Evolutionary conservation across 2,888 invertebrate species (phyloP), one percentile per base, ranked within the genome.

Genomic region (Cheilosia impressa): DNA sequence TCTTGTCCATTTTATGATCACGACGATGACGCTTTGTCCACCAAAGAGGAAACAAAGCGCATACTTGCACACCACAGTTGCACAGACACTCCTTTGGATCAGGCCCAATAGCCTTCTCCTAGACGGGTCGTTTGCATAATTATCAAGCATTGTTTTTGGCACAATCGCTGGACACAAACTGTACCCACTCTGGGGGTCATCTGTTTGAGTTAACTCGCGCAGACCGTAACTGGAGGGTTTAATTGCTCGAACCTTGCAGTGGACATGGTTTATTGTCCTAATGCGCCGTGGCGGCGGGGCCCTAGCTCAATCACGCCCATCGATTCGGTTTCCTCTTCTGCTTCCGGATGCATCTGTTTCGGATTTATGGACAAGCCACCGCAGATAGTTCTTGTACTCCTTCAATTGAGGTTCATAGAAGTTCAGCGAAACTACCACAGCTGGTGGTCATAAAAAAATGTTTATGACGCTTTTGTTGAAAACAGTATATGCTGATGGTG

Each of bases 61-160:
- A 22, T 17, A 62, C 58, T 31, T 13, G 45, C n/a, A 55, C 10
- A 4, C 13, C 4, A 65, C 38, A 65, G 52, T 27, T 27, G 27
- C 31, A 31, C 31, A 31, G 31, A 9, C 2, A 9, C 31, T 41
- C 72, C 60, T 62, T 78, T 83, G 78, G 82, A 50, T 47, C 43
- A 62, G 62, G 55, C 72, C 82, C 82, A 83, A 83, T 83, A 78
- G 68, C 66, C 72, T 58, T 50, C 50, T 55, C 41, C 4, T 38
- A 34, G 66, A 83, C 72, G 66, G 72, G 78, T 57, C 78, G 66
- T 72, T 83, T 83, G 78, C 66, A 83, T 83, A 78, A 63, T 78
- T 72, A 72, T 78, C 62, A 43, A 69, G 65, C 76, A 66, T 83
- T 83, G 69, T 65, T 53, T 62, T 50, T 43, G 47, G 68, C 43